phyloP scores from a whole-genome alignment of 2,797 vertebrate genomes.

The Aldrovandia affinis region DNA sequence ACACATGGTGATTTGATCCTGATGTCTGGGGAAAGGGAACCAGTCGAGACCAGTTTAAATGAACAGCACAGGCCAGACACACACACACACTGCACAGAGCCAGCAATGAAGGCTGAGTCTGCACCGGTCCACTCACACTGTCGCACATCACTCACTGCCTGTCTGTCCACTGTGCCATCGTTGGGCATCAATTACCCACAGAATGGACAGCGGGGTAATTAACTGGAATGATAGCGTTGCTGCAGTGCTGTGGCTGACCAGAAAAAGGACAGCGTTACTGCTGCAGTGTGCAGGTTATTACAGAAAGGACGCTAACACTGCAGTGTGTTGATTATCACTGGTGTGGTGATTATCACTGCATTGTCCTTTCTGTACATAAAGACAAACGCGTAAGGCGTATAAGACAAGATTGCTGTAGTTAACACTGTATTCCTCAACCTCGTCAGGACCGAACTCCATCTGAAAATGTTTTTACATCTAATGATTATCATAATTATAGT shows the following conservation, averaged over 20 bases:
- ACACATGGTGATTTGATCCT: not conserved
- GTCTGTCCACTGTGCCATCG: not conserved
- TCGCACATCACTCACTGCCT: too few species aligned
- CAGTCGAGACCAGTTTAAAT: not conserved
- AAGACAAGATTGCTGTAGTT: not conserved
- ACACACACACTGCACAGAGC: not conserved
- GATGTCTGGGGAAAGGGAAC: not conserved
- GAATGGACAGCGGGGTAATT: too few species aligned
- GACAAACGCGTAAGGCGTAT: not conserved
- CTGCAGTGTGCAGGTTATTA: too few species aligned
- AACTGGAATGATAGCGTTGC: not conserved
- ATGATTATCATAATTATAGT: too few species aligned
- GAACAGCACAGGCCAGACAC: not conserved
- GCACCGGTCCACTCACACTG: too few species aligned
- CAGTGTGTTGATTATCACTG: not conserved
- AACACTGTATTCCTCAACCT: not conserved
- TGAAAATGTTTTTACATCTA: not conserved
- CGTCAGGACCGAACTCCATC: not conserved
- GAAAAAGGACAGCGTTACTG: too few species aligned
- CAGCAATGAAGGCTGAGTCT: too few species aligned
- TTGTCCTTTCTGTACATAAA: too few species aligned
- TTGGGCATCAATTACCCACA: not conserved
- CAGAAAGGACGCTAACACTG: not conserved
- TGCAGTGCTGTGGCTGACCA: not conserved
- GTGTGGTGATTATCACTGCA: too few species aligned